These are phyloP conservation scores for Zaprionus bogoriensis DNA, from an alignment of 2,888 invertebrate genomes.

Conservation along the genomic window DNA sequence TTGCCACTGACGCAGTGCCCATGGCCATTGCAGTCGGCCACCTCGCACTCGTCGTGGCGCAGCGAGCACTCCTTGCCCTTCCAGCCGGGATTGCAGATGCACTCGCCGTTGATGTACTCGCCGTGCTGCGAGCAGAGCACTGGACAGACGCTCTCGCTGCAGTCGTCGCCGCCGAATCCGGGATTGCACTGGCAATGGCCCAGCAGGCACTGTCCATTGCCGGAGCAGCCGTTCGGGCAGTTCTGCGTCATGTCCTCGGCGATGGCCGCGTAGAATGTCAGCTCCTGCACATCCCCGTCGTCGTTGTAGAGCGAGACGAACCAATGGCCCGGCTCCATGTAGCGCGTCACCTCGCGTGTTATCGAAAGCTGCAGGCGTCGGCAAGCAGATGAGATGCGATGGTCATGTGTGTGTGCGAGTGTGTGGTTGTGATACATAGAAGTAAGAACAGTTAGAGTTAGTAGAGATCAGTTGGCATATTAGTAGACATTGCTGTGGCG, in stretches of 20 bases:
- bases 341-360: slow-evolving; percentile 95
- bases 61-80: slow-evolving; percentile 98
- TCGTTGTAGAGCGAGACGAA: slow-evolving; percentile 98
- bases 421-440: slow-evolving; percentile 35
- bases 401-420: not conserved
- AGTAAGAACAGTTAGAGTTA: slow-evolving; percentile 38
- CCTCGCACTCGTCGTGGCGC: slow-evolving; percentile 97
- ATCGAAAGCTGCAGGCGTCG: slow-evolving; percentile 87
- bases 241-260: slow-evolving; percentile 97
- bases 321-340: slow-evolving; percentile 98
- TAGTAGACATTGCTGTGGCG: slow-evolving; percentile 42
- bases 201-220: slow-evolving; percentile 97
- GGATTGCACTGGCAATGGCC: slow-evolving; percentile 98
- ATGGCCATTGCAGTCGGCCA: slow-evolving; percentile 97
- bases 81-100: slow-evolving; percentile 99
- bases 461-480: slow-evolving; percentile 33
- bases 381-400: not conserved
- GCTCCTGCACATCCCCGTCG: slow-evolving; percentile 94
- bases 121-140: slow-evolving; percentile 98
- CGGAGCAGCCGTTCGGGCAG: slow-evolving; percentile 97
- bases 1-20: slow-evolving; percentile 98
- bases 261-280: slow-evolving; percentile 91
- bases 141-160: slow-evolving; percentile 98
- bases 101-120: slow-evolving; percentile 97
- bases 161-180: slow-evolving; percentile 97